Base-by-base conservation (phyloP, 30 jellyfish, hydroid and myxozoan genomes). In the Pelagia noctiluca region DNA sequence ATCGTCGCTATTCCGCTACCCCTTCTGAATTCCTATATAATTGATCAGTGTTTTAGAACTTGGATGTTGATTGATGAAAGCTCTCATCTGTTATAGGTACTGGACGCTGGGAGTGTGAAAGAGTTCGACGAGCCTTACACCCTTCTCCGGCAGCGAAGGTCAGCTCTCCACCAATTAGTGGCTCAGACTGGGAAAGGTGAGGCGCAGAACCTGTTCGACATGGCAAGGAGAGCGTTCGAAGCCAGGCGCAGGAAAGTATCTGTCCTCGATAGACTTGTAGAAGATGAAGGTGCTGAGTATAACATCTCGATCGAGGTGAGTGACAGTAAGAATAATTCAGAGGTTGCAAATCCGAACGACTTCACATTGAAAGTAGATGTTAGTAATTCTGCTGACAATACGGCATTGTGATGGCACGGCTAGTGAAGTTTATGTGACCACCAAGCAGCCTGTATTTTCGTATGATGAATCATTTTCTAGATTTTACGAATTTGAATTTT, bases 121-220 rank as follows among this genome's bases (percentile, higher is more conserved):
- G 98, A 92, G 46, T 83, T 92, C 63, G 95, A 80, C 16, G 91
- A 92, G 36, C 98, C 98, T 32, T 92, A 85, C 78, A 65, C 5
- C 49, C 86, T 92, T 16, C 69, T 92, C 61, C 78, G 92, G 25
- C 80, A 96, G 0, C 71, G 76, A 62, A 65, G 57, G 36, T 60
- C 90, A 3, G 30, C 86, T 70, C 68, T 92, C 78, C 86, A 92
- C 84, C 66, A 83, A 66, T 82, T 92, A 33, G 98, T 92, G 53
- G 89, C 93, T 11, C 98, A 92, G 54, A 92, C 98, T 3, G 98
- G 98, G 3, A 76, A 73, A 21, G 90, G 71, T 2, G 98, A 92
- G 57, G 98, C 98, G 48, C 96, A 85, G 71, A 78, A 86, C 48
- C 92, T 92, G 24, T 92, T 85, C 48, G 96, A 78, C 23, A 85